These are phyloP conservation scores for Eristalinus aeneus DNA, from an alignment of 2,888 invertebrate species.

Conservation along the genomic window DNA sequence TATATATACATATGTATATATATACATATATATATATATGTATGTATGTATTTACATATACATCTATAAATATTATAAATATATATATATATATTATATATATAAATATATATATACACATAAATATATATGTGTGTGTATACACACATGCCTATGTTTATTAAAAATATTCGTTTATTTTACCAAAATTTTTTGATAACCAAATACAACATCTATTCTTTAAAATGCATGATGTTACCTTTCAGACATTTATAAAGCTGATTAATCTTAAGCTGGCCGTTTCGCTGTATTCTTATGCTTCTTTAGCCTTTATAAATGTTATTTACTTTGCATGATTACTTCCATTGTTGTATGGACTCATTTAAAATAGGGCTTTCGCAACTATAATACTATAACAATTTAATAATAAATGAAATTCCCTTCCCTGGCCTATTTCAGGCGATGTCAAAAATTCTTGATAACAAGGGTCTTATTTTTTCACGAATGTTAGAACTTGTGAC, in stretches of 20 bases:
- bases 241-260: no score
- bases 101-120: no score
- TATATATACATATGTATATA: constrained; percentile 24
- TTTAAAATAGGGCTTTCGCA: constrained; percentile 5
- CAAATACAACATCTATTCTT: constrained; percentile 33
- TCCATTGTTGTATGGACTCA: background rate
- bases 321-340: constrained; percentile 33
- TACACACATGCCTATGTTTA: no score
- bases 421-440: no score
- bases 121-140: background rate
- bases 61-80: no score
- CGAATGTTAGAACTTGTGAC: no score
- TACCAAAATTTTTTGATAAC: constrained; percentile 54
- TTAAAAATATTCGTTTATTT: constrained; percentile 41
- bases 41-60: background rate
- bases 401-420: no score
- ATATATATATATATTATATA: no score
- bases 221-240: constrained; percentile 10
- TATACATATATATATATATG: constrained; percentile 16
- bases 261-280: constrained; percentile 13
- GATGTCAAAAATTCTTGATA: no score
- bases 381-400: background rate
- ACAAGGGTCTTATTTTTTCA: no score
- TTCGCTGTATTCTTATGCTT: constrained; percentile 15
- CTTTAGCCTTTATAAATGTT: background rate